phyloP scores from a whole-genome alignment of 2,888 invertebrate genomes.

The Hypsopygia costalis region DNA sequence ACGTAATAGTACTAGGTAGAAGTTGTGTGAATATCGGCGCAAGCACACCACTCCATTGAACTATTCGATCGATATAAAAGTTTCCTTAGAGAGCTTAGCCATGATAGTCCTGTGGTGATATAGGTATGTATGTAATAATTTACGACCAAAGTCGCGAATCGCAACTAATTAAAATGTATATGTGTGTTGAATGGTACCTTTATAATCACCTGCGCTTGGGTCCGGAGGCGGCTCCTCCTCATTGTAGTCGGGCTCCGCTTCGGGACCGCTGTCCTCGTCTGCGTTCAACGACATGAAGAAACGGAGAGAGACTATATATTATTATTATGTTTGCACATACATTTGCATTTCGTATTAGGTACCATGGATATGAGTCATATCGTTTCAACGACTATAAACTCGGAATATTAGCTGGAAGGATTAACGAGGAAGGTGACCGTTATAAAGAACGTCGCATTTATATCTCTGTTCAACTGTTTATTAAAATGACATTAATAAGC shows the following conservation, averaged over 20 bases:
- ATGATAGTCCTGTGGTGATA: no score
- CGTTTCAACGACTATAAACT: conserved; percentile 8
- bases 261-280: conserved; percentile 83
- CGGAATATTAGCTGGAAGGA: not conserved
- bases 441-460: no score
- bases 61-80: no score
- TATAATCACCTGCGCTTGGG: conserved; percentile 54
- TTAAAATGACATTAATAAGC: no score
- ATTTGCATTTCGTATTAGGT: conserved; percentile 41
- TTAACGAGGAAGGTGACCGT: conserved; percentile 3
- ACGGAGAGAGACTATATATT: conserved; percentile 80
- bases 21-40: no score
- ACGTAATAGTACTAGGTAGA: no score
- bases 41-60: no score
- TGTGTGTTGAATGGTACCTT: not conserved
- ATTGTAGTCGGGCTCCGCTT: conserved; percentile 69
- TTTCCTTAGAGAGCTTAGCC: no score
- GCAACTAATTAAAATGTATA: no score
- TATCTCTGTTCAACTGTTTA: no score
- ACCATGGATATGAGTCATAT: conserved; percentile 13
- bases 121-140: no score
- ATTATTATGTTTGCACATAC: conserved; percentile 77
- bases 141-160: no score
- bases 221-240: conserved; percentile 71
- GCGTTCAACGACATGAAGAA: conserved; percentile 87